A percentile compares a stretch with the other conserved stretches of the same genome.
phyloP scores from a whole-genome alignment of 2,888 invertebrate species.

The Sarcophaga variegata region DNA sequence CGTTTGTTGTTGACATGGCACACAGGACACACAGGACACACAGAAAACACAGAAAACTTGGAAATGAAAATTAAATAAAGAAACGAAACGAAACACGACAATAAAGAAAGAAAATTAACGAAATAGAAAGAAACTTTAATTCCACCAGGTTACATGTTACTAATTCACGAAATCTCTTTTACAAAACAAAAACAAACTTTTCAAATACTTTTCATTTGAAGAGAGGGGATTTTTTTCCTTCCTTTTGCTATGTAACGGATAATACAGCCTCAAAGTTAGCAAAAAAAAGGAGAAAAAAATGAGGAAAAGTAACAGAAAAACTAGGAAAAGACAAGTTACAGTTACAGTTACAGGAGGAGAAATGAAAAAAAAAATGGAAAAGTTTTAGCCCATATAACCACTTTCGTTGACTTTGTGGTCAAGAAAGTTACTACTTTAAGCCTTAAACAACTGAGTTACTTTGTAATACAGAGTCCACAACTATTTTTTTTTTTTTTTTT shows the following conservation, averaged over 20 bases:
- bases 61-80: no score
- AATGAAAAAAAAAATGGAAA: neutral
- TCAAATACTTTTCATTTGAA: conserved; percentile 20
- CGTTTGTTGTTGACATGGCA: no score
- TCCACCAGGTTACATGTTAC: neutral
- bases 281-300: neutral
- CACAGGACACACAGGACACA: no score
- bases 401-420: conserved; percentile 58
- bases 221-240: neutral
- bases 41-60: neutral
- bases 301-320: neutral
- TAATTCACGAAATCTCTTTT: conserved; percentile 19
- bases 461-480: conserved; percentile 46
- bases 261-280: no score
- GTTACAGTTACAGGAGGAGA: conserved; percentile 1
- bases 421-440: conserved; percentile 34
- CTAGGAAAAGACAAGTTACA: neutral
- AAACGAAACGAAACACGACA: neutral
- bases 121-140: conserved; percentile 30
- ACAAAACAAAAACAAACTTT: conserved; percentile 16
- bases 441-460: conserved; percentile 26
- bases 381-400: conserved; percentile 40
- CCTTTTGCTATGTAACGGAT: neutral
- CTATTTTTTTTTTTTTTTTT: neutral
- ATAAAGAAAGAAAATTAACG: neutral